Evolutionary conservation across 1,140 invertebrate species (phyloP).

Genomic region (Anastrepha obliqua): DNA sequence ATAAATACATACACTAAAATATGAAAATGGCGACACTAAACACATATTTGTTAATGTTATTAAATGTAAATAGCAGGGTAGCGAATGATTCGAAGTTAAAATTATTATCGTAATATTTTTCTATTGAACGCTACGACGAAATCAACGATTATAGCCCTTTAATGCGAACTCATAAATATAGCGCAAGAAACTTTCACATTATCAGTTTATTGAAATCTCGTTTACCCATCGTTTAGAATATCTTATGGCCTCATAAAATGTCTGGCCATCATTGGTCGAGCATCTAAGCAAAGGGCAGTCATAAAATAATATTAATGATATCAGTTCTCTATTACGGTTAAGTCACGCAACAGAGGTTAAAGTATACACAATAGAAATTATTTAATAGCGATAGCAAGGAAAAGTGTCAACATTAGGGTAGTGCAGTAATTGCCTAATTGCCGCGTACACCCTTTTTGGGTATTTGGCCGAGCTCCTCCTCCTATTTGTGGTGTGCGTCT

Average conservation of each 20-base stretch:
- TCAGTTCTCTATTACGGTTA: neutral
- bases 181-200: neutral
- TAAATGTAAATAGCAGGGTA: too few species aligned
- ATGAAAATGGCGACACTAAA: too few species aligned
- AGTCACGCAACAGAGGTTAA: neutral
- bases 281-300: neutral
- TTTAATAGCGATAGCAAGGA: neutral
- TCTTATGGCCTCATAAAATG: conserved; percentile 17
- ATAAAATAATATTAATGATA: conserved; percentile 32
- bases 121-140: too few species aligned
- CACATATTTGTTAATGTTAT: too few species aligned
- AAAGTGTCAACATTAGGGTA: neutral
- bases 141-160: too few species aligned
- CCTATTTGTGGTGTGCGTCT: too few species aligned
- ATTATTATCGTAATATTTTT: too few species aligned
- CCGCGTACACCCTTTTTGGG: too few species aligned
- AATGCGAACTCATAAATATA: neutral
- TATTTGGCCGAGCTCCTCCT: too few species aligned
- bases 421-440: too few species aligned
- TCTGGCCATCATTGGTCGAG: neutral
- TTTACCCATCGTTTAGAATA: neutral
- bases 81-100: too few species aligned
- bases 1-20: too few species aligned
- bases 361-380: neutral
- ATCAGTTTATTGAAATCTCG: conserved; percentile 1